A percentile compares a stretch with the other conserved stretches of the same genome.
phyloP scores from a whole-genome alignment of 1,140 invertebrate genomes.

The Cyrtorhinus lividipennis region DNA sequence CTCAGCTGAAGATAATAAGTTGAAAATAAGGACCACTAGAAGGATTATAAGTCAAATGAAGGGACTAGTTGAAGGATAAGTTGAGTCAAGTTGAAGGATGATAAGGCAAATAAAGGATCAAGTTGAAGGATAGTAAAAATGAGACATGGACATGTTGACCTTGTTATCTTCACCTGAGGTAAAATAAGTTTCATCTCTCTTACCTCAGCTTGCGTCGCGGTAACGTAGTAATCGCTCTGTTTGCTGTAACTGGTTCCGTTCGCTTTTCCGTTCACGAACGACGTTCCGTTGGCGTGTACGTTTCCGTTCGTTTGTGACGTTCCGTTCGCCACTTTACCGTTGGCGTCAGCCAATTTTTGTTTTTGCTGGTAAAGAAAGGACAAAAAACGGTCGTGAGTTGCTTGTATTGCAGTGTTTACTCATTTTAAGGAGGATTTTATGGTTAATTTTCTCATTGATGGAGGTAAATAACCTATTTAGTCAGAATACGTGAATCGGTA shows the following conservation, averaged over 20 bases:
- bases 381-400: not conserved
- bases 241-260: conserved; percentile 25
- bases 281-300: conserved; percentile 15
- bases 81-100: too few relatives aligned
- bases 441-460: too few relatives aligned
- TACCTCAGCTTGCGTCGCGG: not conserved
- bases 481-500: too few relatives aligned
- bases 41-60: not conserved
- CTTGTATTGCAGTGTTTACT: not conserved
- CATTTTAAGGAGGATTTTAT: conserved; percentile 24
- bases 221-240: conserved; percentile 24
- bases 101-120: not conserved
- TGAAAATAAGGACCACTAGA: not conserved
- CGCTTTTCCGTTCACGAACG: conserved; percentile 15
- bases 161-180: not conserved
- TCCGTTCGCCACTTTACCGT: conserved; percentile 9
- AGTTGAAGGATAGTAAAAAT: not conserved
- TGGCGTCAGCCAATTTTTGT: not conserved
- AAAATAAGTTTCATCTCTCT: not conserved
- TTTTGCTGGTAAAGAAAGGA: not conserved
- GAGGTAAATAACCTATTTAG: too few relatives aligned
- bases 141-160: not conserved
- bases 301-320: conserved; percentile 10
- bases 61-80: not conserved
- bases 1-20: not conserved